A percentile compares a stretch with the other conserved stretches of the same genome.
Evolutionary conservation across 2,888 invertebrate species (phyloP).

Genomic region (Hyppa rectilinea): DNA sequence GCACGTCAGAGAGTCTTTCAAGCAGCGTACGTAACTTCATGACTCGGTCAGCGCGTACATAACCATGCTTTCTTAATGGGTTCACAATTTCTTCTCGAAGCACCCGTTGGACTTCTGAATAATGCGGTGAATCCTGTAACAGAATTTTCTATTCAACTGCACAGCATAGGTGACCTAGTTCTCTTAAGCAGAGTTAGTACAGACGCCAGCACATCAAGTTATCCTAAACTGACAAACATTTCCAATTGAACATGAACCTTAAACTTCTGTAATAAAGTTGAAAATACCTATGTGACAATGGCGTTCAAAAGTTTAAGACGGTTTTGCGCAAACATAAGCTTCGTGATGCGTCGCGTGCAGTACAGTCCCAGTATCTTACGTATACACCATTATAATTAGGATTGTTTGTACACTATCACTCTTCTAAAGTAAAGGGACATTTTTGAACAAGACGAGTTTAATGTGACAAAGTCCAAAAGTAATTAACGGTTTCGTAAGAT

Average conservation of each 20-base stretch:
- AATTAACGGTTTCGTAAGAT: background rate
- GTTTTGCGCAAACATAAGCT: too few relatives aligned
- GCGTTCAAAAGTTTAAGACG: too few relatives aligned
- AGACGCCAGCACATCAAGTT: too few relatives aligned
- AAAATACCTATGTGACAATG: too few relatives aligned
- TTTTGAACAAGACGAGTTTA: conserved; percentile 1
- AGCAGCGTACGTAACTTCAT: conserved; percentile 97
- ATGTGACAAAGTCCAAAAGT: background rate
- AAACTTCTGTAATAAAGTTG: too few relatives aligned
- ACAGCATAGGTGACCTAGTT: background rate
- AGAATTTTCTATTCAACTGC: background rate
- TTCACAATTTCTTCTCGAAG: conserved; percentile 99
- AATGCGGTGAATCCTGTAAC: conserved; percentile 90
- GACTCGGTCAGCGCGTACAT: conserved; percentile 98
- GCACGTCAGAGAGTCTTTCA: conserved; percentile 96
- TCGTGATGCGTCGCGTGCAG: background rate
- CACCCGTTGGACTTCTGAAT: conserved; percentile 95
- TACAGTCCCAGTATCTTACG: background rate
- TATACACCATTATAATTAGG: background rate
- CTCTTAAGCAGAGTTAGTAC: background rate
- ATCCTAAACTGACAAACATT: too few relatives aligned
- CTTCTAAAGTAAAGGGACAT: background rate
- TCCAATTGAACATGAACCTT: too few relatives aligned
- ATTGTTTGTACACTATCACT: background rate
- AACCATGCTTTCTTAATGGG: conserved; percentile 96